Evolutionary conservation across 2,113 vertebrate genomes (phyloP), one percentile per base, ranked within the genome.

Genomic region (Chaetodon trifascialis): DNA sequence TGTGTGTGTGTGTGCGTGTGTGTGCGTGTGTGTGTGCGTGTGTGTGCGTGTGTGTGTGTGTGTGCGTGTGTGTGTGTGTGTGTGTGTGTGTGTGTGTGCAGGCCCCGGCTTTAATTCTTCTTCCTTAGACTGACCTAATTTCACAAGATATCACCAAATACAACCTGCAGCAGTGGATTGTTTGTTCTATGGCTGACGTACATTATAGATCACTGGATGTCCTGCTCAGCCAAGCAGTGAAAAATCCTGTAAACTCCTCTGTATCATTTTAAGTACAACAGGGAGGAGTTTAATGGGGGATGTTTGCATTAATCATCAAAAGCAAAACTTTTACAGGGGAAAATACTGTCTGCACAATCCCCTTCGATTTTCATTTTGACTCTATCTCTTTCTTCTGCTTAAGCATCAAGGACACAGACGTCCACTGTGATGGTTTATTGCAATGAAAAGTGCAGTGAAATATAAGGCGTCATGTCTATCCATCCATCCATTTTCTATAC

Each of bases 71-170:
- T 80, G 73, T 62, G 44, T 73, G 58, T n/a, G n/a, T n/a, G n/a
- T n/a, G n/a, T n/a, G n/a, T n/a, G n/a, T n/a, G 62, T 56, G 54
- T 56, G 34, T 80, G 73, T 62, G 44, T 73, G 58, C 38, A n/a
- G 2, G 8, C 59, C 36, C 25, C 47, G 63, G 63, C 66, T 76
- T 59, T 36, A 30, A 73, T 77, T 77, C 66, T 66, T 65, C 60
- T 80, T 86, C 69, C 17, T 59, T 11, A 44, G 44, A 19, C 34
- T 80, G 76, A 83, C 70, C 59, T 67, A 1, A 85, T 82, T 89
- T 73, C 73, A 80, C 67, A 51, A 42, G 40, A 52, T 46, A 52
- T 79, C 70, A 54, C 56, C 8, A 40, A 30, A 23, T 55, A 7
- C 17, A 42, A 38, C 10, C 16, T 36, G 3, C 36, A 44, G 19